Base-by-base conservation (phyloP, 1,140 invertebrate species). In the Apocrypta bakeri region DNA sequence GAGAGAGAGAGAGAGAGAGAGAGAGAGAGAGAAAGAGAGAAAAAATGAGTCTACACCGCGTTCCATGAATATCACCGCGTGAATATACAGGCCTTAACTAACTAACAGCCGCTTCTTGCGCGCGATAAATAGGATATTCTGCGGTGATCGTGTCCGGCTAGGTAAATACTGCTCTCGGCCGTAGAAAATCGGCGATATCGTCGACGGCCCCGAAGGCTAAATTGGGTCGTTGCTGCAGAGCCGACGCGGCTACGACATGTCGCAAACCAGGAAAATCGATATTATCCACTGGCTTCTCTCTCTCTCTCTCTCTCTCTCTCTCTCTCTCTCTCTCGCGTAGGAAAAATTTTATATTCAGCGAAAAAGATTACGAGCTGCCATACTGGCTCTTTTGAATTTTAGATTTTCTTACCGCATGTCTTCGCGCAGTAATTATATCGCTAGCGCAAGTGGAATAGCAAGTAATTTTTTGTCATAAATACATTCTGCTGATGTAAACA, bases 221-320 rank as follows among this genome's bases (percentile, higher is more conserved):
- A 76, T 76, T 76, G 74, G 29, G 27, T 64, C 56, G 74, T 64
- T 76, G 29, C 21, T 3, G 48, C 40, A 56, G 48, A 56, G 17
- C 48, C 48, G 21, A 1, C 11, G 37, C 3, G 37, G 42, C 48
- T 17, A 17, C 21, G 48, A 56, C 48, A n/a, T n/a, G 48, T 56
- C 48, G 14, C 48, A 56, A 56, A 56, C 2, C 48, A 21, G 48
- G 37, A 40, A 72, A 72, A 72, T 72, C 69, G 69, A 72, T 72
- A 72, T 56, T 72, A 72, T 56, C 48, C 48, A 56, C 48, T 37
- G 33, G 33, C 33, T 37, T 37, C 33, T 37, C 33, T 2, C 33
- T 37, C 9, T 37, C 9, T 2, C 42, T 48, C 14, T 48, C 14
- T 48, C 42, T 48, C 17, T n/a, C 17, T 71, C 17, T 9, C 17